Percentiles rank a stretch among this genome's conserved stretches.
These are phyloP conservation scores for Camponotus vicinus DNA, from an alignment of 1,140 invertebrate genomes.

Conservation along the genomic window DNA sequence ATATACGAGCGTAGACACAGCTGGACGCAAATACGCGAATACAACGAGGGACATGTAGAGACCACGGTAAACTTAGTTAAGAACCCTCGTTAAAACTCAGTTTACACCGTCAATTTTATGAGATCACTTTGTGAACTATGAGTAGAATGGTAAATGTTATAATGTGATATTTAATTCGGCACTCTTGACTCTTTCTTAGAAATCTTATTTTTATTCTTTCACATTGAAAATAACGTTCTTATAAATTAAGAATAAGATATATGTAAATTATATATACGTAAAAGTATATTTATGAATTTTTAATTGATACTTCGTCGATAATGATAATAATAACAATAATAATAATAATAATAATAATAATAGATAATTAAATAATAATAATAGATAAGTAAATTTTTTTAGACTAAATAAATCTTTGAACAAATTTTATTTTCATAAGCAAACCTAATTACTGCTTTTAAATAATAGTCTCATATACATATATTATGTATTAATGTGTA, in stretches of 20 bases:
- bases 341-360: not conserved
- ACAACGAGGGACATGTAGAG: slow-evolving; percentile 11
- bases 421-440: not conserved
- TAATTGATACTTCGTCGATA: not conserved
- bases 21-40: slow-evolving; percentile 55
- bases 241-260: slow-evolving; percentile 3
- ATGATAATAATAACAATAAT: not conserved
- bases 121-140: slow-evolving; percentile 24
- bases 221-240: not conserved
- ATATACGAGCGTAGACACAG: slow-evolving; percentile 47
- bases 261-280: not conserved
- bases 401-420: not conserved
- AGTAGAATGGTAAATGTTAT: slow-evolving; percentile 26
- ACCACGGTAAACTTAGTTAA: slow-evolving; percentile 46
- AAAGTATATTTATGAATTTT: not conserved
- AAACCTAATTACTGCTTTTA: too few relatives aligned
- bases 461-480: not conserved
- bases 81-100: slow-evolving; percentile 53
- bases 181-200: not conserved
- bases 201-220: not conserved
- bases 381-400: not conserved
- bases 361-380: not conserved
- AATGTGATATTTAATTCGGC: slow-evolving; percentile 33
- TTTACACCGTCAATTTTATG: slow-evolving; percentile 59
- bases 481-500: not conserved